Base-by-base conservation (phyloP, 2,113 vertebrate genomes). In the Ahaetulla prasina region DNA sequence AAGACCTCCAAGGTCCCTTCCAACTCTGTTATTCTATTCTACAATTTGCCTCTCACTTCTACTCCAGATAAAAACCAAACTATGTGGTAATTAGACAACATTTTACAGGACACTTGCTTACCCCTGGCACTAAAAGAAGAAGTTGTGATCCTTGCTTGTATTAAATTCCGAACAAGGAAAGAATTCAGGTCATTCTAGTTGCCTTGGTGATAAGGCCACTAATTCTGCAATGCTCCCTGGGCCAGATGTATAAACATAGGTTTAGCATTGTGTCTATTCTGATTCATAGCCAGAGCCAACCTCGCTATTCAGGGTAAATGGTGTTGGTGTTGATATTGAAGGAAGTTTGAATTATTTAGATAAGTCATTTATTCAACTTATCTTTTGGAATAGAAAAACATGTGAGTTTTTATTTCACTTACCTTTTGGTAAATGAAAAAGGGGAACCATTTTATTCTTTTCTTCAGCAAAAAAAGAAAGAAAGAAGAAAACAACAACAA, bases 11-110 rank as follows among this genome's bases (percentile, higher is more conserved):
- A 47, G 45, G 45, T 47, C 45, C 45, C 45, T 47, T 47, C 45
- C 45, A 47, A 47, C 45, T 47, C 45, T 45, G 43, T 45, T 45
- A 45, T 45, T 45, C 43, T 47, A 47, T 47, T 47, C 45, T 47
- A 47, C n/a, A 95, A 94, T 96, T 94, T 96, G 93, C 93, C 96
- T 96, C 94, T 95, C 89, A 93, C 92, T 96, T 2, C 92, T 84
- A 93, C 52, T 87, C 94, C 89, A 96, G 93, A 95, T 95, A 96
- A 74, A 96, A 74, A 87, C 95, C 93, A 94, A 95, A 55, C 11
- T 89, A 89, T 80, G 93, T 90, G 93, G 88, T 92, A 63, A 95
- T 92, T 95, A 89, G 74, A 39, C 74, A 22, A 80, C 35, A 39
- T 80, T 80, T 80, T 9, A 22, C 18, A 80, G 35, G 35, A 80